phyloP scores from a whole-genome alignment of 2,113 vertebrate genomes.

The Edolisoma coerulescens region DNA sequence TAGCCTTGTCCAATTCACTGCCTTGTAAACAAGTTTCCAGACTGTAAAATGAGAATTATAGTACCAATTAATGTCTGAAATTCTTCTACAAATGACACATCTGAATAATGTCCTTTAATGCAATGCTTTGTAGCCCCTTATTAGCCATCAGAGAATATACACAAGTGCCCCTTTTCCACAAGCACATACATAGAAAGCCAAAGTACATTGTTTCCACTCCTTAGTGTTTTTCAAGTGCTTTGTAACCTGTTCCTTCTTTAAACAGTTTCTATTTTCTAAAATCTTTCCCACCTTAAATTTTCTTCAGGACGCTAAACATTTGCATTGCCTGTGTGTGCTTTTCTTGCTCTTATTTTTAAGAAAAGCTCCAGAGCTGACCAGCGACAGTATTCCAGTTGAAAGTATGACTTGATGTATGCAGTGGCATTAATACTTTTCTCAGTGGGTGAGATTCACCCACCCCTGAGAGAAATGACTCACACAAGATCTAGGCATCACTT shows the following conservation, averaged over 20 bases:
- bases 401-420: background rate
- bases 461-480: slow-evolving; percentile 37
- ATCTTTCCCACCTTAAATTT: background rate
- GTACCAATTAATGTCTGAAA: background rate
- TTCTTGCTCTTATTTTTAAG: background rate
- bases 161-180: background rate
- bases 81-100: background rate
- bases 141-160: background rate
- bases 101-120: background rate
- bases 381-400: background rate
- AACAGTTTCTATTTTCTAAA: background rate
- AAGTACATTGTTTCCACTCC: fast-evolving
- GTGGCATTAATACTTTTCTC: slow-evolving; percentile 27
- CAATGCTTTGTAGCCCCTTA: background rate
- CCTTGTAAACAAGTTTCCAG: background rate
- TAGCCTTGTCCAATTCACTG: background rate
- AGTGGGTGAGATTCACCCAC: slow-evolving; percentile 12
- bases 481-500: slow-evolving; percentile 27
- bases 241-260: background rate
- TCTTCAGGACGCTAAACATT: background rate
- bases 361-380: background rate
- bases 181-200: background rate
- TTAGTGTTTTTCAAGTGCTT: background rate
- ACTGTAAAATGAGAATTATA: background rate
- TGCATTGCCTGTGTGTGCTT: background rate